phyloP scores from a whole-genome alignment of 2,113 vertebrate species.

The Gadus chalcogrammus region DNA sequence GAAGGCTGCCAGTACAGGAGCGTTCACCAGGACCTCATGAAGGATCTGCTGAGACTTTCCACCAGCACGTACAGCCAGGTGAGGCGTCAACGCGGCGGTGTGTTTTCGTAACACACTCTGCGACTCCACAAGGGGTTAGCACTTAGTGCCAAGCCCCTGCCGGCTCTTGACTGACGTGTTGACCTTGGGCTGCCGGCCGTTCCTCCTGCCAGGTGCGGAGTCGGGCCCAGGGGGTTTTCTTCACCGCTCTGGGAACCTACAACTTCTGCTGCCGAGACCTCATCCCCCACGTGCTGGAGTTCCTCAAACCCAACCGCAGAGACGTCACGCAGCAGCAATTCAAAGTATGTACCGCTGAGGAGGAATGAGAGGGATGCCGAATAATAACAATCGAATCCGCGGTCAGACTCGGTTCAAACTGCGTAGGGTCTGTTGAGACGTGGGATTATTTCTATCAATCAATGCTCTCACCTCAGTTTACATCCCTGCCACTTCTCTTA shows the following conservation, averaged over 20 bases:
- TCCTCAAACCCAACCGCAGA: slow-evolving; percentile 79
- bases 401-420: too few species aligned
- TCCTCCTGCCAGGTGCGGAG: slow-evolving; percentile 81
- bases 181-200: too few species aligned
- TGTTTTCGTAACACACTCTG: too few species aligned
- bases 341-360: slow-evolving; percentile 77
- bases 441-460: too few species aligned
- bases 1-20: slow-evolving; percentile 92
- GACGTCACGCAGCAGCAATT: slow-evolving; percentile 91
- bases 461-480: too few species aligned
- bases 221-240: slow-evolving; percentile 91
- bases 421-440: too few species aligned
- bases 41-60: slow-evolving; percentile 88
- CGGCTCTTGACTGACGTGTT: too few species aligned
- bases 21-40: slow-evolving; percentile 88
- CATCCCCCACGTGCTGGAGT: slow-evolving; percentile 88
- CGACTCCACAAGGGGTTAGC: too few species aligned
- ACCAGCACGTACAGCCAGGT: slow-evolving; percentile 97
- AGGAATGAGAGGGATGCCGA: too few species aligned
- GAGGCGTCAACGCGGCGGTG: slow-evolving; percentile 23
- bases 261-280: slow-evolving; percentile 96
- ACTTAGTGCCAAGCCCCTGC: too few species aligned
- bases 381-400: too few species aligned
- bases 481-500: too few species aligned
- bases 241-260: slow-evolving; percentile 90